Evolutionary conservation across 2,113 vertebrate species (phyloP), one percentile per base, ranked within the genome.

Genomic region (Anolis carolinensis): DNA sequence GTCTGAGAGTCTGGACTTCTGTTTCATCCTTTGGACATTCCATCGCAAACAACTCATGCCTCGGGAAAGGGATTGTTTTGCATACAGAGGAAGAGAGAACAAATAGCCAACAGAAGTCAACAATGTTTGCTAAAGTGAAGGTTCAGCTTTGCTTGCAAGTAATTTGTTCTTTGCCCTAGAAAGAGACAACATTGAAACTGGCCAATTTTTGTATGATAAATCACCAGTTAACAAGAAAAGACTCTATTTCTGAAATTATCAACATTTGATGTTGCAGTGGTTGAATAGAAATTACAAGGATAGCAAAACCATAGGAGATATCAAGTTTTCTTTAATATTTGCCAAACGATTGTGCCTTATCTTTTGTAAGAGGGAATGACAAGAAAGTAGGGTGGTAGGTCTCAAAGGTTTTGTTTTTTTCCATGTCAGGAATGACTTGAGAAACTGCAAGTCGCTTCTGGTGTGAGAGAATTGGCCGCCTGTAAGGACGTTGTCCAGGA

Each of bases 11-110:
- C 83, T 71, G 63, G 52, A 70, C 48, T 52, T 32, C 48, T 59
- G 74, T 32, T 78, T 79, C 8, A 8, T 85, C 36, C 75, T 85
- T 79, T 27, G 75, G 76, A 39, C 65, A 79, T 79, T 79, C 59
- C 76, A 70, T 70, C 23, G 16, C 76, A 85, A 85, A 39, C 63
- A 79, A 18, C 50, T 78, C 65, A 52, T 52, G n/a, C 63, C 62
- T 77, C 20, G 5, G n/a, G 44, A 77, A 77, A n/a, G 44, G 9
- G 34, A 84, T 65, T 27, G n/a, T 27, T 77, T 84, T 77, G 74
- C 83, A 36, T 65, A 50, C 7, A 48, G 21, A 62, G 10, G 16
- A 2, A 30, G 4, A 34, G 3, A 59, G 7, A 79, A 9, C 16
- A 80, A 16, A 65, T 8, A 84, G 18, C 79, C 4, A 39, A 23